Evolutionary conservation across 1,140 invertebrate genomes (phyloP).

Genomic region (Solenopsis invicta): DNA sequence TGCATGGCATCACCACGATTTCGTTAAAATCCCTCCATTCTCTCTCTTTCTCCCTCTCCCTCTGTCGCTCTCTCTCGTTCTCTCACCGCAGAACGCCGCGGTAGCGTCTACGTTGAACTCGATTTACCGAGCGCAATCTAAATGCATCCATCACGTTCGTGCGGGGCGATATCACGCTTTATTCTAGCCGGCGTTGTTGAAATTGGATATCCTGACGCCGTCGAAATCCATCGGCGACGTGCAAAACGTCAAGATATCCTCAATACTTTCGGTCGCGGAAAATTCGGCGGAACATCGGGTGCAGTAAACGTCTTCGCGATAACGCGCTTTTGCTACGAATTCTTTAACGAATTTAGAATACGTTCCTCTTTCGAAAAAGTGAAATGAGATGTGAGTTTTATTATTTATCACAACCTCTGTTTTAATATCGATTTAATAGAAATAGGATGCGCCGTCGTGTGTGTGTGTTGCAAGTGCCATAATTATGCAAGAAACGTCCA

Average conservation of each 20-base stretch:
- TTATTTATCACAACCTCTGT: not conserved
- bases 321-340: not conserved
- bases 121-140: constrained; percentile 76
- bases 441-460: not conserved
- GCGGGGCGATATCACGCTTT: constrained; percentile 59
- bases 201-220: constrained; percentile 62
- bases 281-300: constrained; percentile 7
- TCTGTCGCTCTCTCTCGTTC: constrained; percentile 61
- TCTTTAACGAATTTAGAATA: not conserved
- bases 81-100: constrained; percentile 54
- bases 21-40: constrained; percentile 79
- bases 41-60: constrained; percentile 63
- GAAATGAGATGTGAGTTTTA: not conserved
- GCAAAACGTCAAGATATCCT: constrained; percentile 44
- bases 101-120: constrained; percentile 69
- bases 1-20: constrained; percentile 84
- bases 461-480: no score
- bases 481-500: no score
- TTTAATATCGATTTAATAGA: not conserved
- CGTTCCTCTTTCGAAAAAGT: not conserved
- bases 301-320: not conserved
- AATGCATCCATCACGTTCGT: constrained; percentile 73
- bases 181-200: constrained; percentile 68
- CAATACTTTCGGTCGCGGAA: constrained; percentile 12
- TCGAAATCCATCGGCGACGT: constrained; percentile 46